A percentile compares a stretch with the other conserved stretches of the same genome.
These are phyloP conservation scores for Poeciliopsis prolifica DNA, from an alignment of 2,113 vertebrate genomes.

Conservation along the genomic window DNA sequence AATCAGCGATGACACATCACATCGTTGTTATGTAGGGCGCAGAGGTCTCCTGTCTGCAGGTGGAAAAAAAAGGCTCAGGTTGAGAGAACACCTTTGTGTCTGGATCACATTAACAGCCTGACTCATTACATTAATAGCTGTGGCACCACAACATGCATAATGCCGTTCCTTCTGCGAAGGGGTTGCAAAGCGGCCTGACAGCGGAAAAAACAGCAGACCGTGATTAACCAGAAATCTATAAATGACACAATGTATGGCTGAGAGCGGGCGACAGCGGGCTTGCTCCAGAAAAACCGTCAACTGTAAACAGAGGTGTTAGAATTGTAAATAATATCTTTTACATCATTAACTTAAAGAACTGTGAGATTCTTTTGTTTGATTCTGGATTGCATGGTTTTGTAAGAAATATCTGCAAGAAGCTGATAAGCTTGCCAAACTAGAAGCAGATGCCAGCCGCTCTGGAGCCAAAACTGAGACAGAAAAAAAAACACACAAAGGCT, in stretches of 20 bases:
- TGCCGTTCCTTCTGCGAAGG: constrained; percentile 39
- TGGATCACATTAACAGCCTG: constrained; percentile 68
- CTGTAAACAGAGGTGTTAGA: neutral
- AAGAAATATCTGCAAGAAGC: too few species aligned
- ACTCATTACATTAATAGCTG: constrained; percentile 74
- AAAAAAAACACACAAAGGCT: too few species aligned
- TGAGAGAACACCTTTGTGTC: constrained; percentile 69
- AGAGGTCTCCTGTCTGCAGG: constrained; percentile 62
- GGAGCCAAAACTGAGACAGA: too few species aligned
- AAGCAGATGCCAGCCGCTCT: too few species aligned
- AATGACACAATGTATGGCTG: constrained; percentile 37
- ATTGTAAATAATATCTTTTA: too few species aligned
- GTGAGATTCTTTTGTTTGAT: too few species aligned
- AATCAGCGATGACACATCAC: constrained; percentile 74
- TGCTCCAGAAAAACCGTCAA: constrained; percentile 31
- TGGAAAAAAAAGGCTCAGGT: constrained; percentile 36
- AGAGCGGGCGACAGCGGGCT: neutral
- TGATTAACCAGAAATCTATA: constrained; percentile 64
- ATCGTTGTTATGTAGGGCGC: constrained; percentile 63
- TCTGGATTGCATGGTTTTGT: too few species aligned
- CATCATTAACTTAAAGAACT: too few species aligned
- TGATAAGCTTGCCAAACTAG: too few species aligned
- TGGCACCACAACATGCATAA: constrained; percentile 58
- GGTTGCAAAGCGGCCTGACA: constrained; percentile 45
- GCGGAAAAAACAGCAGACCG: constrained; percentile 31